Evolutionary conservation across 2,888 invertebrate genomes (phyloP), one percentile per base, ranked within the genome.

Genomic region (Cantharis rufa): DNA sequence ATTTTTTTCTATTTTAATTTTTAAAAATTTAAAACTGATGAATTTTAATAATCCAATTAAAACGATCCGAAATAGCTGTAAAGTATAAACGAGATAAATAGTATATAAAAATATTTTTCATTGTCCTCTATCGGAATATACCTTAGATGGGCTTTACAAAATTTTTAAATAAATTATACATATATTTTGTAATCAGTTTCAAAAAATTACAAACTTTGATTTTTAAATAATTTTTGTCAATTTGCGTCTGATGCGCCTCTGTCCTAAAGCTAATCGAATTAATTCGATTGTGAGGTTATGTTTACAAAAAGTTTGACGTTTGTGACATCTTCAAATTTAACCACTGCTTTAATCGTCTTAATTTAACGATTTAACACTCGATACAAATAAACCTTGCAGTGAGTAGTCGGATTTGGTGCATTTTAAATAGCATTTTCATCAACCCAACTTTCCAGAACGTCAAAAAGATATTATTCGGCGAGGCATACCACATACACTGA

Each of bases 401-500:
- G 13, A n/a, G 32, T 32, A 32, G n/a, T 32, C 32, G 5, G 13
- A 32, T 13, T 32, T 32, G 13, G 13, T 13, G 32, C 13, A 32
- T 32, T 32, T 32, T 32, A 1, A 32, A 32, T 13, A 32, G 32
- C 32, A 32, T 32, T 32, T 32, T 32, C 32, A 32, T 32, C 32
- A 13, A 13, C 13, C 13, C n/a, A 32, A 32, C 32, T 32, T 32
- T 32, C 13, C 13, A 32, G 32, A 4, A n/a, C 32, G 13, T 32
- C 32, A 32, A 32, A 32, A n/a, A n/a, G 13, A 32, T 13, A 32
- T 3, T 28, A 28, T 32, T 32, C n/a, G 32, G 13, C 13, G 5
- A 32, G 13, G 32, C 13, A 13, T 32, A 32, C 32, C 32, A 32
- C 32, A 27, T 10, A 24, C 28, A 24, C 16, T 71, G 18, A 83